Conservation (phyloP, 2,888 invertebrate species). For the Cantharis flavilabris region DNA sequence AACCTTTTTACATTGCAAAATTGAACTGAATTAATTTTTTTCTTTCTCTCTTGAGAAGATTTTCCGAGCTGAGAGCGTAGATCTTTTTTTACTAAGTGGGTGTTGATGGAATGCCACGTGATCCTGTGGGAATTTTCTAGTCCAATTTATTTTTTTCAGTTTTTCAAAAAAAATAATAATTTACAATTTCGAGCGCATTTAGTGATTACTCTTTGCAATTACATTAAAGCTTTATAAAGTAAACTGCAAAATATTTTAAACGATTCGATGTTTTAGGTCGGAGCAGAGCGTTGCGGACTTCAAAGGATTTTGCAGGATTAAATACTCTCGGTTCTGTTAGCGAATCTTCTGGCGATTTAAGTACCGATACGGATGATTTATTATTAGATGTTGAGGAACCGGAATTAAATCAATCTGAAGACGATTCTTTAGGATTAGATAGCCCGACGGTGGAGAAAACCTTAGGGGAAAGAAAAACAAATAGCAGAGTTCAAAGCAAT, state of each 20-base stretch:
- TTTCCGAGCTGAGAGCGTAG: background rate
- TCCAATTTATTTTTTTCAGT: background rate
- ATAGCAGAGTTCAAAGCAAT: constrained; percentile 45
- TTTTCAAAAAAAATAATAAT: too few relatives aligned
- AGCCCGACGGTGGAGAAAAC: constrained; percentile 47
- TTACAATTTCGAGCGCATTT: background rate
- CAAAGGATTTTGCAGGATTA: constrained; percentile 45
- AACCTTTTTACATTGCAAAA: background rate
- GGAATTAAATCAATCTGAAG: constrained; percentile 52
- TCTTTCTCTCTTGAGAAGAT: background rate
- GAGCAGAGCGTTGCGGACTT: constrained; percentile 35
- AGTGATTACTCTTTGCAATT: background rate
- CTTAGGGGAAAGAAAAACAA: constrained; percentile 47
- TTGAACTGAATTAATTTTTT: background rate
- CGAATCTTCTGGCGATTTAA: constrained; percentile 49
- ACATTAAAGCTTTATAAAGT: background rate
- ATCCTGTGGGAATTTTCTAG: background rate
- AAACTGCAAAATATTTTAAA: background rate
- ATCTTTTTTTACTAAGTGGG: background rate
- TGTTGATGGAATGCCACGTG: background rate
- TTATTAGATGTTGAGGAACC: constrained; percentile 54
- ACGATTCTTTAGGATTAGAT: constrained; percentile 52
- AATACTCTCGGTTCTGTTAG: constrained; percentile 47
- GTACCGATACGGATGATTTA: constrained; percentile 51
- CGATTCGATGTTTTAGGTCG: constrained; percentile 34